Conservation (phyloP, 2,888 invertebrate genomes). For the Horisme vitalbata region DNA sequence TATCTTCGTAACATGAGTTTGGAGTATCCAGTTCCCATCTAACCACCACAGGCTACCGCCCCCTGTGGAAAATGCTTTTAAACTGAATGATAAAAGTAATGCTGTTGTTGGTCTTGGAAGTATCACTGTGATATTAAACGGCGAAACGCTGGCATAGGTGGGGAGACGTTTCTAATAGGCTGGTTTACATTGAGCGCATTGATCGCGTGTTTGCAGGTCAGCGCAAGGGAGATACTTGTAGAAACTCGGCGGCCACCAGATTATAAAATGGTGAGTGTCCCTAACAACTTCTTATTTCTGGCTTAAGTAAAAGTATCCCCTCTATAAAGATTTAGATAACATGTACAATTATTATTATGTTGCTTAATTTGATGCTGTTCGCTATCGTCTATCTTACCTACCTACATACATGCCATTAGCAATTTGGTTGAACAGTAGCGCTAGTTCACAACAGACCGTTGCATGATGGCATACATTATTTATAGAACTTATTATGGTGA, state of each 20-base stretch:
- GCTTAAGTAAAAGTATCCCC: slow-evolving; percentile 31
- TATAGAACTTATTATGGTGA: slow-evolving; percentile 58
- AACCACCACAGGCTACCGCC: too few species aligned
- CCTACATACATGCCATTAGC: slow-evolving; percentile 20
- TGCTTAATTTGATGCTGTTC: slow-evolving; percentile 21
- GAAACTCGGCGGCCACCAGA: slow-evolving; percentile 75
- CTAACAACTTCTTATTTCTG: slow-evolving; percentile 10
- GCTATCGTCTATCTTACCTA: slow-evolving; percentile 14
- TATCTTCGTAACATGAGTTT: too few species aligned
- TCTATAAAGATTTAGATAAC: slow-evolving; percentile 1
- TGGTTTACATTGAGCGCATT: slow-evolving; percentile 70
- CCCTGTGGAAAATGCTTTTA: slow-evolving; percentile 2
- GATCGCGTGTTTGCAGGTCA: slow-evolving; percentile 79
- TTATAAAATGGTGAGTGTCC: slow-evolving; percentile 73
- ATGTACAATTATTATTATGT: not conserved
- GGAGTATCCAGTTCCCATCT: too few species aligned
- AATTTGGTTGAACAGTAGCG: slow-evolving; percentile 33
- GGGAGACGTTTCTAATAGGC: slow-evolving; percentile 57
- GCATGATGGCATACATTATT: slow-evolving; percentile 67
- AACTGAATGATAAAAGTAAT: slow-evolving; percentile 13
- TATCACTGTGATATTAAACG: slow-evolving; percentile 41
- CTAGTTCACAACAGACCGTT: slow-evolving; percentile 53
- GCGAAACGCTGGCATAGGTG: slow-evolving; percentile 46
- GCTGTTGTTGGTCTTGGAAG: slow-evolving; percentile 17
- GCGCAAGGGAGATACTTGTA: slow-evolving; percentile 77